Percentiles rank a stretch among this genome's conserved stretches.
Evolutionary conservation across 1,140 invertebrate genomes (phyloP).

Genomic region (Cherax destructor): DNA sequence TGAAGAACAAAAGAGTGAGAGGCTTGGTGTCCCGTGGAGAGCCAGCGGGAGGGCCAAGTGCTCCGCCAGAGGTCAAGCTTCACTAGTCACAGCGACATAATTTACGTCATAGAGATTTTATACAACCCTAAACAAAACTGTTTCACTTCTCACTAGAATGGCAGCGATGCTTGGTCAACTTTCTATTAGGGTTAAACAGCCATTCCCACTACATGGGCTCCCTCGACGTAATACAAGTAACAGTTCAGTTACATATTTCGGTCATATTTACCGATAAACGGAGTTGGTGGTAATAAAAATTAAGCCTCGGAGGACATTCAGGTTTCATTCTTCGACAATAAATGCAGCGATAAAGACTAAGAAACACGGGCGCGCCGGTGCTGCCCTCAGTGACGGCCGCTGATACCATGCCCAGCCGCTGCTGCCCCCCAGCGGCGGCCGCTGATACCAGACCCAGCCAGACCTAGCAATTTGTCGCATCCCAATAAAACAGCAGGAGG

Average conservation of each 20-base stretch:
- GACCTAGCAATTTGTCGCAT: conserved; percentile 66
- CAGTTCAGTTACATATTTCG: conserved; percentile 48
- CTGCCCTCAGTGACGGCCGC: conserved; percentile 45
- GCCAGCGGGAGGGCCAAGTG: neutral
- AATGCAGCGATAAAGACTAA: conserved; percentile 48
- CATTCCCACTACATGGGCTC: conserved; percentile 13
- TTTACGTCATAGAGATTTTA: conserved; percentile 28
- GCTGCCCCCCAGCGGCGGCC: conserved; percentile 41
- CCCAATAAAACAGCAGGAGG: conserved; percentile 62
- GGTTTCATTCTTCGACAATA: conserved; percentile 64
- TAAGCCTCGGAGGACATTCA: conserved; percentile 53
- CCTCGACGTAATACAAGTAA: conserved; percentile 37
- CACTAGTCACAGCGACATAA: conserved; percentile 17
- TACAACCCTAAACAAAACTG: conserved; percentile 15
- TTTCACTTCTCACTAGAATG: conserved; percentile 43
- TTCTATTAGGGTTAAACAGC: conserved; percentile 21
- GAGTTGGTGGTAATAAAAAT: conserved; percentile 53
- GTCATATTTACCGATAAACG: conserved; percentile 49
- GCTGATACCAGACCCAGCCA: conserved; percentile 45
- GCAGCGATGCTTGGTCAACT: conserved; percentile 29
- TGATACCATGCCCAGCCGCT: conserved; percentile 26
- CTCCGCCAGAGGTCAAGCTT: conserved; percentile 14
- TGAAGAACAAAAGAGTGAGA: conserved; percentile 13
- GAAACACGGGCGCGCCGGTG: conserved; percentile 57
- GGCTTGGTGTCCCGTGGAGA: neutral